Percentiles rank a stretch among this genome's conserved stretches.
Conservation (phyloP, 2,113 vertebrate genomes). For the Mormyrus lacerda region DNA sequence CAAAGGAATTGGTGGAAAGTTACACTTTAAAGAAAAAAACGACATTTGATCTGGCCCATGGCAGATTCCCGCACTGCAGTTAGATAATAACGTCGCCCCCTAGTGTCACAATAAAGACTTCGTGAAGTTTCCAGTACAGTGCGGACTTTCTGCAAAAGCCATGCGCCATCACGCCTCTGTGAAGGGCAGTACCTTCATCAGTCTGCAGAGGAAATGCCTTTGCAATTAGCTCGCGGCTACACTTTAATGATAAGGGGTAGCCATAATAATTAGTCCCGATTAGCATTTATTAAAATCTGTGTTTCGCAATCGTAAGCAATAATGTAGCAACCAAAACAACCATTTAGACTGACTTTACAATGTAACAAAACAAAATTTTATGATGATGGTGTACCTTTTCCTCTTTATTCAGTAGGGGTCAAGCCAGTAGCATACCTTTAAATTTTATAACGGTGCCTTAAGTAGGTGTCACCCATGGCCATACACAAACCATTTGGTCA, state of each 20-base stretch:
- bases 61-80: not conserved
- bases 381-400: not conserved
- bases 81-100: not conserved
- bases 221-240: not conserved
- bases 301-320: not conserved
- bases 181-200: not conserved
- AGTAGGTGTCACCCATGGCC: not conserved
- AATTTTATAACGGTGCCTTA: not conserved
- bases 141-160: not conserved
- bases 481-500: not conserved
- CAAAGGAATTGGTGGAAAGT: not conserved
- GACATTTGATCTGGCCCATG: not conserved
- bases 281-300: not conserved
- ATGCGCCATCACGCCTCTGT: not conserved
- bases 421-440: not conserved
- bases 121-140: not conserved
- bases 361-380: not conserved
- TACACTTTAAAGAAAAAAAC: not conserved
- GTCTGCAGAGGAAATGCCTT: not conserved
- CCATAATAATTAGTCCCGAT: not conserved
- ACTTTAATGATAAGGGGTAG: not conserved
- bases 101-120: not conserved
- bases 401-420: not conserved
- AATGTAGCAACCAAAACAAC: not conserved
- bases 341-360: not conserved